These are phyloP conservation scores for Yponomeuta plumbellus DNA, from an alignment of 2,888 invertebrate species.

Conservation along the genomic window DNA sequence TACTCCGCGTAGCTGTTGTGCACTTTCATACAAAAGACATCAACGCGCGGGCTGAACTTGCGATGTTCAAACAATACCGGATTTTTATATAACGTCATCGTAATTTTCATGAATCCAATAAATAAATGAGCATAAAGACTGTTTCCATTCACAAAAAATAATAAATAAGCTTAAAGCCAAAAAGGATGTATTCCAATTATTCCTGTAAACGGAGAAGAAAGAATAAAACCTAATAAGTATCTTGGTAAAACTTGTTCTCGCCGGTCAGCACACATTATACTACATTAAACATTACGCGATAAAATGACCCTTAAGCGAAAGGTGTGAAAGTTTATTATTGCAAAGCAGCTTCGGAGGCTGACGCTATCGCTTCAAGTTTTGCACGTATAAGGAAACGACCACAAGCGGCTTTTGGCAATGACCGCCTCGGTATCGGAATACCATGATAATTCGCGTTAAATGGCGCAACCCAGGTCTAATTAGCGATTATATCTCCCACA, in stretches of 20 bases:
- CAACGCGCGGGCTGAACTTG: slow-evolving; percentile 19
- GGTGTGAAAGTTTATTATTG: slow-evolving; percentile 4
- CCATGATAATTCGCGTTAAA: slow-evolving; percentile 31
- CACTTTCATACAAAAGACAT: slow-evolving; percentile 21
- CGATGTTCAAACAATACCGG: background rate
- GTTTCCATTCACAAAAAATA: too few relatives aligned
- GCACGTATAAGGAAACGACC: slow-evolving; percentile 65
- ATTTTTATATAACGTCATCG: background rate
- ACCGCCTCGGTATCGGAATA: slow-evolving; percentile 55
- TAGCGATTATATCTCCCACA: slow-evolving; percentile 3
- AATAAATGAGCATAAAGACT: background rate
- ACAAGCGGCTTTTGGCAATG: slow-evolving; percentile 69
- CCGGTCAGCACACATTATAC: slow-evolving; percentile 5
- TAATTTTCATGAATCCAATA: background rate
- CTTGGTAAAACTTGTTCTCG: slow-evolving; percentile 34
- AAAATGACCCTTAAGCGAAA: slow-evolving; percentile 50
- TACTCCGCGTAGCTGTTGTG: background rate
- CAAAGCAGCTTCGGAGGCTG: slow-evolving; percentile 8
- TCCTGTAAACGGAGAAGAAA: background rate
- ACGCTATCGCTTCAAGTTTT: slow-evolving; percentile 51
- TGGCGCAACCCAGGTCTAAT: slow-evolving; percentile 15
- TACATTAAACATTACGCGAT: slow-evolving; percentile 21
- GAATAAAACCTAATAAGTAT: background rate
- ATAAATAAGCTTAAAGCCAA: too few relatives aligned
- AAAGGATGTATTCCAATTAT: too few relatives aligned